These are phyloP conservation scores for Nibea albiflora DNA, from an alignment of 2,113 vertebrate species.

Conservation along the genomic window DNA sequence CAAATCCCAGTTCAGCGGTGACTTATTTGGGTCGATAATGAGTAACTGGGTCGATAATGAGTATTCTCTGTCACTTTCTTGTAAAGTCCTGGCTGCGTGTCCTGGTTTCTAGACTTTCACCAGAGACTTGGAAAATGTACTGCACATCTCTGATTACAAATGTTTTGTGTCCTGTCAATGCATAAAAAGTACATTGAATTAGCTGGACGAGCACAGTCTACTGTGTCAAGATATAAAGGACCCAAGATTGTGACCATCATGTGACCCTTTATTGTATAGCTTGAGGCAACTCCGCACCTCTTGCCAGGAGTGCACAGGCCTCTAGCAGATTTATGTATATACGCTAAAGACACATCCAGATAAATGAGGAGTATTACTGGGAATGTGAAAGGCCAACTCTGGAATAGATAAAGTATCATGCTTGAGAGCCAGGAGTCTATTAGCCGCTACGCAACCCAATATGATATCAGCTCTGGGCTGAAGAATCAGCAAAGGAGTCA, in stretches of 20 bases:
- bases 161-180: constrained; percentile 49
- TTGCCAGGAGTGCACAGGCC: constrained; percentile 30
- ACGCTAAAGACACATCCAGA: constrained; percentile 50
- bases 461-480: constrained; percentile 52
- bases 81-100: constrained; percentile 29
- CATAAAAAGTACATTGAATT: constrained; percentile 42
- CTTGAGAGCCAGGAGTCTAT: constrained; percentile 57
- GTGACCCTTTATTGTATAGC: constrained; percentile 46
- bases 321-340: constrained; percentile 60
- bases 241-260: constrained; percentile 38
- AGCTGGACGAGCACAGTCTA: constrained; percentile 18
- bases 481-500: constrained; percentile 52
- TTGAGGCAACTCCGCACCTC: constrained; percentile 29
- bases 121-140: constrained; percentile 46
- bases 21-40: constrained; percentile 31
- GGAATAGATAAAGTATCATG: constrained; percentile 53
- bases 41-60: constrained; percentile 32
- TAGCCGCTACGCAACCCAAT: constrained; percentile 57
- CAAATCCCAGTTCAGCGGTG: constrained; percentile 28
- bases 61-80: constrained; percentile 41
- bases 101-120: constrained; percentile 50
- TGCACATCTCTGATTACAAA: constrained; percentile 56
- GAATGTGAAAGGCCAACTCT: constrained; percentile 55
- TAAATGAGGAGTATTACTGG: constrained; percentile 59
- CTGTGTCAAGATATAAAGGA: constrained; percentile 19